Percentiles rank a stretch among this genome's conserved stretches.
Conservation (phyloP, 2,113 vertebrate genomes). For the Melierax canorus region DNA sequence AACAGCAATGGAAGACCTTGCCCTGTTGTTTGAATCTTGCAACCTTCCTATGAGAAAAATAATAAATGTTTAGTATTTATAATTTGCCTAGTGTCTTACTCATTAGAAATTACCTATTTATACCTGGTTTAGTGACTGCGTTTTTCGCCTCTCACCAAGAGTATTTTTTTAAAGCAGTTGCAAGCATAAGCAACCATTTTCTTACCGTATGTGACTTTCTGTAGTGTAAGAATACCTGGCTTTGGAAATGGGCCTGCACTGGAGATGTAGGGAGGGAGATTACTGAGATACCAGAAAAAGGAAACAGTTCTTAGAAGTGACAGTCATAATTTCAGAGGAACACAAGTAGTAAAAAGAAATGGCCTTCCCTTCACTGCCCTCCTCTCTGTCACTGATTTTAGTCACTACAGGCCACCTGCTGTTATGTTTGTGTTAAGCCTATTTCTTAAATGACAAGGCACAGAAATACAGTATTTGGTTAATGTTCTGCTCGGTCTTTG, state of each 20-base stretch:
- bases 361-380: not conserved
- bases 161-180: not conserved
- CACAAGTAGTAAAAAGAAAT: not conserved
- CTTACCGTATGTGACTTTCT: not conserved
- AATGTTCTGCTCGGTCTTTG: not conserved
- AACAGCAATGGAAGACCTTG: not conserved
- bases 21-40: not conserved
- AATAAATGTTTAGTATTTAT: conserved; percentile 66
- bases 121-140: not conserved
- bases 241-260: not conserved
- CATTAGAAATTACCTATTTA: not conserved
- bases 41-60: conserved; percentile 16
- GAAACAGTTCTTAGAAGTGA: not conserved
- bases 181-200: not conserved
- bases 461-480: not conserved
- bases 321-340: not conserved
- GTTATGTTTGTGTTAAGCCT: not conserved
- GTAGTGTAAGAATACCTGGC: not conserved
- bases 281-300: not conserved
- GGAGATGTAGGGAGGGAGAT: not conserved
- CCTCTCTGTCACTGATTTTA: not conserved
- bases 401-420: not conserved
- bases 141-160: not conserved
- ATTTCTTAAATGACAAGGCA: not conserved
- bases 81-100: not conserved